Evolutionary conservation across 2,113 vertebrate genomes (phyloP).

Genomic region (Papio anubis): DNA sequence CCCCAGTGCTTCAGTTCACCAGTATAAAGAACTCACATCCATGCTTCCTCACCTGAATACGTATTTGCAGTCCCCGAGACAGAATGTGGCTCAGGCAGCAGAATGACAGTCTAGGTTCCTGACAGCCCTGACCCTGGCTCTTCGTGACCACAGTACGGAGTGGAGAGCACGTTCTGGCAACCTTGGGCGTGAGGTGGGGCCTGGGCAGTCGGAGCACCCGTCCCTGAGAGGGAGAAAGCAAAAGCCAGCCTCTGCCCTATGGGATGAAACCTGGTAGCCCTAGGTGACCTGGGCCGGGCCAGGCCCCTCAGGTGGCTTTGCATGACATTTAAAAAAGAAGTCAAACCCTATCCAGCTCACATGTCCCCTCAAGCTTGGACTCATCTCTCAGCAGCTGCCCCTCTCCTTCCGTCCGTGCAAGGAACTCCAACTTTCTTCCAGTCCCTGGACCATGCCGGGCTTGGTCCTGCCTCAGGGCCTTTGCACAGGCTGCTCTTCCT

Average conservation of each 20-base stretch:
- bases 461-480: neutral
- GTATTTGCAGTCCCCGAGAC: neutral
- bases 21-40: rapidly evolving
- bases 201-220: neutral
- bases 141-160: neutral
- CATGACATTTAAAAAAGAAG: neutral
- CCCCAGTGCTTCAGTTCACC: too few relatives aligned
- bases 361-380: rapidly evolving
- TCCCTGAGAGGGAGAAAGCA: too few relatives aligned
- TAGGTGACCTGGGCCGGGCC: neutral
- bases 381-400: neutral
- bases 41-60: rapidly evolving
- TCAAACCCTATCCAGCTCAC: neutral
- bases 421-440: neutral
- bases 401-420: neutral
- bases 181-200: neutral
- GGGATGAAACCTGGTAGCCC: too few relatives aligned
- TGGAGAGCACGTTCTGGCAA: rapidly evolving
- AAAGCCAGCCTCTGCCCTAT: neutral
- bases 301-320: neutral
- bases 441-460: neutral
- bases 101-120: neutral
- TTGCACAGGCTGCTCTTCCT: neutral
- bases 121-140: neutral
- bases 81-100: rapidly evolving